Evolutionary conservation across 1,140 invertebrate species (phyloP), one percentile per base, ranked within the genome.

Genomic region (Aethina tumida): DNA sequence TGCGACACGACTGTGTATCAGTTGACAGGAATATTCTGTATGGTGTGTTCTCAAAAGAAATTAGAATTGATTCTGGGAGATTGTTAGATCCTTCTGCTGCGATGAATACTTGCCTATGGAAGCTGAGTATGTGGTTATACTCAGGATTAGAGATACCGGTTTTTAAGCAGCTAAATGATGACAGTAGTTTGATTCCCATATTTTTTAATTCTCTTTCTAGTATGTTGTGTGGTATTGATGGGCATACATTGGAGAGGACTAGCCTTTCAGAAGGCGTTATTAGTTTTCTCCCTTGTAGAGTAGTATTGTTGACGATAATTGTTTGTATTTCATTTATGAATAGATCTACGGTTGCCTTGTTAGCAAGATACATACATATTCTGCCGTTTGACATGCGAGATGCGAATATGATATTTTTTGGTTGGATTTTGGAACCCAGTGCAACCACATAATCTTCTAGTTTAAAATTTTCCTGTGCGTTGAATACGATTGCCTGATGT

Each of bases 311-410:
- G 12, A 37, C 13, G 5, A 21, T 18, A 17, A 37, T 37, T 10
- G 22, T 14, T 13, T 21, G 4, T 9, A 10, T 9, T 12, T 37
- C 8, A 28, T 16, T 28, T 5, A 28, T 9, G 28, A 37, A 28
- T n/a, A 27, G 10, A 16, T 37, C 35, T 30, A 37, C 26, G 13
- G 9, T 17, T 18, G 22, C 15, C 19, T 26, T 37, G 15, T 21
- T 37, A 10, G 22, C 17, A 6, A 37, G 35, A 14, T 37, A 37
- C n/a, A 37, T 37, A 16, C 35, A 37, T 9, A 37, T 37, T 37
- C 35, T 37, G 17, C 18, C 18, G 15, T 37, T 37, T 16, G 35
- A 37, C 28, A 37, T 37, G 10, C 24, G 18, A 6, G 35, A 37
- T 18, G 26, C 9, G 24, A 28, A 37, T 7, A 37, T 16, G 7